Evolutionary conservation across 92 coral and sea anemone species (phyloP).

Genomic region (Palythoa heliodiscus): DNA sequence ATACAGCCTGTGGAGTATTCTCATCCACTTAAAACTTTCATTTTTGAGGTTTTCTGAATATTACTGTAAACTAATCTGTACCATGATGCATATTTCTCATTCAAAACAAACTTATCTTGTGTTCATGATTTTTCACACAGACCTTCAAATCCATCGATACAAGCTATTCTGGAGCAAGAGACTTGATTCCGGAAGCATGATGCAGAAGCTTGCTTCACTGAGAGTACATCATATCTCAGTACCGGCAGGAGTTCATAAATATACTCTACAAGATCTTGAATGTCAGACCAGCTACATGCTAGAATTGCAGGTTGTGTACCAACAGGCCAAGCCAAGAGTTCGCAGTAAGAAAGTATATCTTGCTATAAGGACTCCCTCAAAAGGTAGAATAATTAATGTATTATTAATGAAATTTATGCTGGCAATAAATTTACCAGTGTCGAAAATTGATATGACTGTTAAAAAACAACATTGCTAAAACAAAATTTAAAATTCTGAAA

Average conservation of each 20-base stretch:
- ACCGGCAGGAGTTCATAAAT: not conserved
- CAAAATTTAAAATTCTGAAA: too few relatives aligned
- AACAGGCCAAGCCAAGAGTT: not conserved
- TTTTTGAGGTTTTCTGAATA: too few relatives aligned
- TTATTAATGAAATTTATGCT: not conserved
- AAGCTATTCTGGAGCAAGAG: conserved; percentile 31
- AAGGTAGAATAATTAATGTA: not conserved
- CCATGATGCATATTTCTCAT: too few relatives aligned
- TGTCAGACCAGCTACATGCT: conserved; percentile 12
- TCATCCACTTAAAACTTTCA: too few relatives aligned
- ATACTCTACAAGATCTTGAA: not conserved
- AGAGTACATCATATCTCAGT: not conserved
- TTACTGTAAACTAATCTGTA: too few relatives aligned
- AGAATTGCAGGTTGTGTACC: conserved; percentile 27
- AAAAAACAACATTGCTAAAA: not conserved
- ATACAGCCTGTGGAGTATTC: too few relatives aligned
- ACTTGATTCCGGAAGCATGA: not conserved
- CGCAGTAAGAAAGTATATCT: conserved; percentile 19
- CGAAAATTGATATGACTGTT: not conserved
- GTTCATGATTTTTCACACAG: not conserved
- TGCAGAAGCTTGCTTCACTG: not conserved
- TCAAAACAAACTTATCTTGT: not conserved
- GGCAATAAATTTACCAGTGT: too few relatives aligned
- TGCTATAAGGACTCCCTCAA: conserved; percentile 8
- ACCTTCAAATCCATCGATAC: conserved; percentile 17